phyloP scores from a whole-genome alignment of 2,113 vertebrate species.

The Psammodynastes pulverulentus region DNA sequence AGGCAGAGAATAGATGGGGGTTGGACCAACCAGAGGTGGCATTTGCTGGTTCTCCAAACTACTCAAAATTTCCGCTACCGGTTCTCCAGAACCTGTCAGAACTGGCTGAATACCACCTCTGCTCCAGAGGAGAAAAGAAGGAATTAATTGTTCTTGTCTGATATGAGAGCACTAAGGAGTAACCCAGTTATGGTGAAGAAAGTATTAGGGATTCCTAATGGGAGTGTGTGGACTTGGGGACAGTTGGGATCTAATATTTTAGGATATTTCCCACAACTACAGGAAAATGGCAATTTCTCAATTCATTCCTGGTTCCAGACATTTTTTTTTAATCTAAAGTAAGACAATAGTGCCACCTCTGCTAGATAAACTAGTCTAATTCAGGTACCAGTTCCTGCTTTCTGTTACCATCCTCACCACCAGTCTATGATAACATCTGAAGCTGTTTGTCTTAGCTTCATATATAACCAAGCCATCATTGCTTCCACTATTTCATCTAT shows the following conservation, averaged over 20 bases:
- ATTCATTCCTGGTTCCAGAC: neutral
- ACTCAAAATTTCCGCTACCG: too few relatives aligned
- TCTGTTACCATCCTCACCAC: neutral
- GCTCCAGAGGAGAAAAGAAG: neutral
- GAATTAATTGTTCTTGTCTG: neutral
- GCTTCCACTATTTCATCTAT: neutral
- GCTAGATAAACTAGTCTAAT: neutral
- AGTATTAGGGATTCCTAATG: neutral
- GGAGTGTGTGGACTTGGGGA: neutral
- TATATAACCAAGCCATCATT: neutral
- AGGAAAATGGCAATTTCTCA: neutral
- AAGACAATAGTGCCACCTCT: neutral
- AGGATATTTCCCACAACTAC: neutral
- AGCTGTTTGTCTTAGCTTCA: neutral
- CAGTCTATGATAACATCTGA: neutral
- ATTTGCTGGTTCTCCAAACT: too few relatives aligned
- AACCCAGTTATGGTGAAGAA: neutral
- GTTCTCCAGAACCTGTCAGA: too few relatives aligned
- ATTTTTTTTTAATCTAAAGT: neutral
- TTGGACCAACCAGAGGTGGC: too few relatives aligned
- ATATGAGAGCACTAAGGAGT: neutral
- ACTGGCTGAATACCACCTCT: too few relatives aligned
- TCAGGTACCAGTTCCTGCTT: neutral
- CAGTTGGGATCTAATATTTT: neutral
- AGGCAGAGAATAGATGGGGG: too few relatives aligned